Percentiles rank a stretch among this genome's conserved stretches.
Evolutionary conservation across 2,797 vertebrate species (phyloP).

Genomic region (Alcedo atthis): DNA sequence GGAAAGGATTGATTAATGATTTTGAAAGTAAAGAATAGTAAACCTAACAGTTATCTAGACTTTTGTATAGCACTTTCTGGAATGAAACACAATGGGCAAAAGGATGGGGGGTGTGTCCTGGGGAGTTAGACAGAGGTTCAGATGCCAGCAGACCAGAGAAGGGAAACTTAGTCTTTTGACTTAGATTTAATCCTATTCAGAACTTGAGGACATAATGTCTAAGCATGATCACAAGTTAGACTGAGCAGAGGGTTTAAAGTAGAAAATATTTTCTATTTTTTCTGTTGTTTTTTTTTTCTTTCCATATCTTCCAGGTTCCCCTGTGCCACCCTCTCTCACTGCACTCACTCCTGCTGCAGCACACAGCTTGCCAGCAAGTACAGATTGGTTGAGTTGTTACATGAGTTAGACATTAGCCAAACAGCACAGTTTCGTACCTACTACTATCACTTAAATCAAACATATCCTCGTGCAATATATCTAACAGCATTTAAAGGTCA

Average conservation of each 20-base stretch:
- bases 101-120: neutral
- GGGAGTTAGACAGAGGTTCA: neutral
- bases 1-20: neutral
- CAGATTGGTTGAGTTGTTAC: neutral
- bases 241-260: neutral
- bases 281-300: neutral
- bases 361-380: neutral
- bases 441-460: neutral
- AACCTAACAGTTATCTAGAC: neutral
- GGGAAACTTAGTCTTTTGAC: neutral
- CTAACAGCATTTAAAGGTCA: constrained; percentile 44
- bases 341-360: neutral
- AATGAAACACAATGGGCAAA: neutral
- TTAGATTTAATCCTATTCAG: neutral
- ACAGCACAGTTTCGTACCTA: neutral
- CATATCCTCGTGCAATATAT: neutral
- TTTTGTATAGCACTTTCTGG: neutral
- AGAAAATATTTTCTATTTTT: neutral
- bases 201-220: neutral
- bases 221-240: neutral
- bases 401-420: neutral
- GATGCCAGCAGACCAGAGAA: neutral
- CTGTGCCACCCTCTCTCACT: neutral
- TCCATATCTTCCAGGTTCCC: neutral
- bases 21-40: neutral